phyloP scores from a whole-genome alignment of 2,888 invertebrate species.

The Agonopterix subpropinquella region DNA sequence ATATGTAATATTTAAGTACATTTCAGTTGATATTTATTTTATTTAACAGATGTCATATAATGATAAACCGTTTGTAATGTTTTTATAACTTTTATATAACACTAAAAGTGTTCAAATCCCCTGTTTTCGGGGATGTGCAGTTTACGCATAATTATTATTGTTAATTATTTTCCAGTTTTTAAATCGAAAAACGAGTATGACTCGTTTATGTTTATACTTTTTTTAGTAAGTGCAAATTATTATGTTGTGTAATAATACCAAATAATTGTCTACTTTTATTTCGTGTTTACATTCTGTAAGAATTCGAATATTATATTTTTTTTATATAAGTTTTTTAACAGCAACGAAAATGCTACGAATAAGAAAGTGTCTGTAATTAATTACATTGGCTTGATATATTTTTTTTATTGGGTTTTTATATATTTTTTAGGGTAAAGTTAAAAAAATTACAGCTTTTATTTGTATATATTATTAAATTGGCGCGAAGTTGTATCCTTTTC shows the following conservation, averaged over 20 bases:
- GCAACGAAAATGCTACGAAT: slow-evolving; percentile 42
- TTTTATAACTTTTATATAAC: slow-evolving; percentile 36
- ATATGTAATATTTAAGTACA: not conserved
- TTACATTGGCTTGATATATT: not conserved
- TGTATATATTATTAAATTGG: not conserved
- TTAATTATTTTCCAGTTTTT: slow-evolving; percentile 43
- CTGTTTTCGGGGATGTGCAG: slow-evolving; percentile 32
- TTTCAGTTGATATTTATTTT: slow-evolving; percentile 31
- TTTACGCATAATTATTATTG: slow-evolving; percentile 51
- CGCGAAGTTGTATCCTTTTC: slow-evolving; percentile 3
- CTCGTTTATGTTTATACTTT: slow-evolving; percentile 47
- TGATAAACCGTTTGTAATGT: slow-evolving; percentile 42
- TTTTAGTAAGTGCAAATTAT: slow-evolving; percentile 39
- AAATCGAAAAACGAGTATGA: slow-evolving; percentile 53
- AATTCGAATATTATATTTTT: slow-evolving; percentile 56
- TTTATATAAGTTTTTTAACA: slow-evolving; percentile 44
- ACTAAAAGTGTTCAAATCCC: slow-evolving; percentile 61
- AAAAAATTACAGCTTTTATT: not conserved
- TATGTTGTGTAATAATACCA: slow-evolving; percentile 71
- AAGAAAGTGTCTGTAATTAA: slow-evolving; percentile 9
- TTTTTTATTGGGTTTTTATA: not conserved
- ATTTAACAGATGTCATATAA: slow-evolving; percentile 44
- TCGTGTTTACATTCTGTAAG: slow-evolving; percentile 54
- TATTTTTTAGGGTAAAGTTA: not conserved
- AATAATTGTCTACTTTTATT: slow-evolving; percentile 61